Base-by-base conservation (phyloP, 2,888 invertebrate species). In the Colletes collaris region DNA sequence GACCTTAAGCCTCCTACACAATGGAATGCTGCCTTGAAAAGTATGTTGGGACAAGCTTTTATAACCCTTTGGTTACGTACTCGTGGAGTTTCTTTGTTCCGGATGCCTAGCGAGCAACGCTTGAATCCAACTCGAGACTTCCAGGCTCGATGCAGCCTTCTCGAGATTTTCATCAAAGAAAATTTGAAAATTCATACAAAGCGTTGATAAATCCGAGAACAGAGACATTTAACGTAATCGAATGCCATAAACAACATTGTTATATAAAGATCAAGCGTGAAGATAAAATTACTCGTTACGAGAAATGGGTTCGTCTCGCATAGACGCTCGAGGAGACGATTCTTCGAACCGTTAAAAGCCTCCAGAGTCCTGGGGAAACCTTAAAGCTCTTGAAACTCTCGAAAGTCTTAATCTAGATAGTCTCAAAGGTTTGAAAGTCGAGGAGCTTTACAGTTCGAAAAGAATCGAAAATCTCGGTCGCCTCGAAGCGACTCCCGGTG, bases 1-100 rank as follows among this genome's bases (percentile, higher is more conserved):
- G 52, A 62, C 71, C 55, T 86, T 84, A 86, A 84, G 86, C 81
- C 55, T 11, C 81, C 53, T 74, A 16, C 86, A 84, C 81, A 85
- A 74, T 76, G 76, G 62, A 56, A n/a, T 52, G 35, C 7, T 60
- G n/a, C 13, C 8, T 27, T 11, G 53, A 63, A 50, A 8, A 49
- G n/a, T n/a, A 16, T 6, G 63, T 73, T 49, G 27, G 8, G 40
- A 55, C 50, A 53, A 64, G 56, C 35, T 13, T 52, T 27, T 59
- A 46, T 44, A 1, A 19, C 50, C 27, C 46, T 27, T 58, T 58
- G 19, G 62, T 56, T 37, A 62, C 55, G 35, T 49, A 66, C 37
- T 27, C 40, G 11, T 0, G 49, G 46, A 35, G 7, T 40, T 66
- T 66, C 49, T 44, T 50, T 74, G 49, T 60, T 55, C n/a, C 59